A percentile compares a stretch with the other conserved stretches of the same genome.
These are phyloP conservation scores for Torymus tubicola DNA, from an alignment of 2,888 invertebrate species.

Conservation along the genomic window DNA sequence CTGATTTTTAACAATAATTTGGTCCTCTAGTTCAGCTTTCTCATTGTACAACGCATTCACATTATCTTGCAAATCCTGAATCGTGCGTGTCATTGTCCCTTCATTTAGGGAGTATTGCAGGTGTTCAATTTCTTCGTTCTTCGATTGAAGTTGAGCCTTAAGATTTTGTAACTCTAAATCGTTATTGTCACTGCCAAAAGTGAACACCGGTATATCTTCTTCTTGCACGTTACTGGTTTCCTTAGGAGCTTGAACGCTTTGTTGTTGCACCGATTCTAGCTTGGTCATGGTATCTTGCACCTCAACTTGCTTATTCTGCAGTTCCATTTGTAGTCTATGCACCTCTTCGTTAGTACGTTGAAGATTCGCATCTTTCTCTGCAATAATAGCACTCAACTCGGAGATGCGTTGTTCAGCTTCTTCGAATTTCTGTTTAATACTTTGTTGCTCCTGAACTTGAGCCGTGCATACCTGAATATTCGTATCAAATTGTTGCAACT, in stretches of 20 bases:
- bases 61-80: constrained; percentile 74
- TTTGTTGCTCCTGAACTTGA: constrained; percentile 10
- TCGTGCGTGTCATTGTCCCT: constrained; percentile 68
- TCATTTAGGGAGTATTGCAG: constrained; percentile 82
- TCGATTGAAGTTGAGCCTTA: constrained; percentile 77
- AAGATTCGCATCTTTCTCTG: constrained; percentile 16
- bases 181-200: constrained; percentile 61
- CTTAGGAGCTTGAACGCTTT: not conserved
- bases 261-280: constrained; percentile 3
- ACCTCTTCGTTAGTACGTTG: not conserved
- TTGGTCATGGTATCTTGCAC: not conserved
- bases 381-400: constrained; percentile 64
- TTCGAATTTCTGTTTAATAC: not conserved
- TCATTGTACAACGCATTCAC: constrained; percentile 69
- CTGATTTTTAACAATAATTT: constrained; percentile 59
- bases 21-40: constrained; percentile 64
- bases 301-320: not conserved
- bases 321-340: not conserved
- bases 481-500: constrained; percentile 60
- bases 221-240: not conserved
- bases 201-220: constrained; percentile 65
- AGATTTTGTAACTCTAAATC: constrained; percentile 59
- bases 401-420: constrained; percentile 55
- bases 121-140: constrained; percentile 85
- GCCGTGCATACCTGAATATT: constrained; percentile 53